These are phyloP conservation scores for Venustoraphidia nigricollis DNA, from an alignment of 2,888 invertebrate species.

Conservation along the genomic window DNA sequence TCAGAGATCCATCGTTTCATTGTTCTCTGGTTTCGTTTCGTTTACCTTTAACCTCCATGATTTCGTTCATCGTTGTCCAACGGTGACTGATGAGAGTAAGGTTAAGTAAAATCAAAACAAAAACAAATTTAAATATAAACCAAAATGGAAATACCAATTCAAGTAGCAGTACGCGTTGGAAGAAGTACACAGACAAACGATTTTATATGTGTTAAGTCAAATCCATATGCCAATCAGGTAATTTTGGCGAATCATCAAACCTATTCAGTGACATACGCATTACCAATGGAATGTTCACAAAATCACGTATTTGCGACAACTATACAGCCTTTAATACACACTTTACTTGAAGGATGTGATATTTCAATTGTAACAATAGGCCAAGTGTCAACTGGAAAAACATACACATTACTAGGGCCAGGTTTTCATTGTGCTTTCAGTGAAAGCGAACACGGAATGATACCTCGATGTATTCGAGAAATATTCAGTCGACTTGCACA, in stretches of 20 bases:
- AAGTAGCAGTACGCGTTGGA: conserved; percentile 52
- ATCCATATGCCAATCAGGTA: conserved; percentile 40
- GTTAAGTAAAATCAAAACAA: not conserved
- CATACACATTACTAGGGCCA: conserved; percentile 56
- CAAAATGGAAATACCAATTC: conserved; percentile 54
- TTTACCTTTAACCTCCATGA: no score
- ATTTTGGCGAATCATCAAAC: conserved; percentile 43
- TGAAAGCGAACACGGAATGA: conserved; percentile 55
- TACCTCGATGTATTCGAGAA: conserved; percentile 55
- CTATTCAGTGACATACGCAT: conserved; percentile 36
- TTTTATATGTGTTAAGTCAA: conserved; percentile 40
- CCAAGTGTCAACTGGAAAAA: conserved; percentile 49
- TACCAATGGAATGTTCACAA: conserved; percentile 45
- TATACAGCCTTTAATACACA: conserved; percentile 47
- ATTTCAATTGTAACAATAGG: conserved; percentile 58
- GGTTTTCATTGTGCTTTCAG: conserved; percentile 42
- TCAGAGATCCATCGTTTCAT: no score
- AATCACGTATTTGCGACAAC: conserved; percentile 45
- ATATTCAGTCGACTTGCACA: conserved; percentile 50
- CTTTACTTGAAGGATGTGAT: conserved; percentile 57
- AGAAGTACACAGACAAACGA: conserved; percentile 40
- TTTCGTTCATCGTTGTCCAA: no score
- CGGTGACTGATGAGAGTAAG: no score
- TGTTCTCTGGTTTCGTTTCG: no score
- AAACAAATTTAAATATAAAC: conserved; percentile 1